A percentile compares a stretch with the other conserved stretches of the same genome.
phyloP scores from a whole-genome alignment of 2,888 invertebrate genomes.

The Cheilosia impressa region DNA sequence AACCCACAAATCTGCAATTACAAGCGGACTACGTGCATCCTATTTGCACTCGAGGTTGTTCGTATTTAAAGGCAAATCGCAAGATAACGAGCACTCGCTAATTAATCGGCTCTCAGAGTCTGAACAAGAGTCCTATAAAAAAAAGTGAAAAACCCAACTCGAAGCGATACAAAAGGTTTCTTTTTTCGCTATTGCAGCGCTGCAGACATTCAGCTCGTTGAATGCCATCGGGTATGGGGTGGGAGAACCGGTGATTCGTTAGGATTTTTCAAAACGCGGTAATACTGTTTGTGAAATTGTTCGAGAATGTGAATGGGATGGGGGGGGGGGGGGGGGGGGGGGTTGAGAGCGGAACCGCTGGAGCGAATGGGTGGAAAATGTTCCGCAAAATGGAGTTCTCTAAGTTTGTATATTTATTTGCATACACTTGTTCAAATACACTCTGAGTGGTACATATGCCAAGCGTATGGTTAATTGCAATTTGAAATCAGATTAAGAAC shows the following conservation, averaged over 20 bases:
- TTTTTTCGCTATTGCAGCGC: slow-evolving; percentile 19
- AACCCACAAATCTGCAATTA: slow-evolving; percentile 81
- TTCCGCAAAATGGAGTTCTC: slow-evolving; percentile 44
- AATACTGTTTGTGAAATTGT: slow-evolving; percentile 75
- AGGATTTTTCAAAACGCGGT: slow-evolving; percentile 56
- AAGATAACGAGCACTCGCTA: slow-evolving; percentile 74
- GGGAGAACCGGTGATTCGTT: slow-evolving; percentile 48
- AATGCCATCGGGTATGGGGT: slow-evolving; percentile 33
- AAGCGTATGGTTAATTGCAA: slow-evolving; percentile 28
- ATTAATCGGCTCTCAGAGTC: slow-evolving; percentile 70
- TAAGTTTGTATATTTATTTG: slow-evolving; percentile 29
- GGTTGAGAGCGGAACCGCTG: slow-evolving; percentile 5
- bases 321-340: slow-evolving; percentile 3
- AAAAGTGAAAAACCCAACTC: slow-evolving; percentile 32
- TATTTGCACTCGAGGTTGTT: slow-evolving; percentile 67
- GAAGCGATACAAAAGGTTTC: slow-evolving; percentile 54
- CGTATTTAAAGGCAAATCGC: slow-evolving; percentile 74
- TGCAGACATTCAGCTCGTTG: slow-evolving; percentile 45
- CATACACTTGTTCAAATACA: slow-evolving; percentile 26
- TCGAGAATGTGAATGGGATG: slow-evolving; percentile 69
- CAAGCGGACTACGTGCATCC: slow-evolving; percentile 66
- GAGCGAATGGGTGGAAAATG: slow-evolving; percentile 36
- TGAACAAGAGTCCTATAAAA: slow-evolving; percentile 43
- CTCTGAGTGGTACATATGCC: slow-evolving; percentile 11
- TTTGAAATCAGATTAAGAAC: slow-evolving; percentile 19